Percentiles rank a stretch among this genome's conserved stretches.
phyloP scores from a whole-genome alignment of 2,888 invertebrate species.

The Glaucopsyche alexis region DNA sequence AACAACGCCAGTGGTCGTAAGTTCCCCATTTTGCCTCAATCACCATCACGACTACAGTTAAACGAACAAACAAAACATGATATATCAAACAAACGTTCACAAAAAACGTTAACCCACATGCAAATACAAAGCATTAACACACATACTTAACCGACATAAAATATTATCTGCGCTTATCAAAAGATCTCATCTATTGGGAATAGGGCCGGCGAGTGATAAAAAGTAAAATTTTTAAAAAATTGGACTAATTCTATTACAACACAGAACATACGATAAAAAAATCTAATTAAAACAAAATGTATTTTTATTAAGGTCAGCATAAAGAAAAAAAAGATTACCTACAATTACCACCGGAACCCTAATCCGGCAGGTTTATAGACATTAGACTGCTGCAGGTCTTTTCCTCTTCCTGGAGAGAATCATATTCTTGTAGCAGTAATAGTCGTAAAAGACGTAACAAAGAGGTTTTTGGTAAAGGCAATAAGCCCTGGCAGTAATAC shows the following conservation, averaged over 20 bases:
- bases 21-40: not conserved
- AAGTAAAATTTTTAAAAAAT: not conserved
- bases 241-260: not conserved
- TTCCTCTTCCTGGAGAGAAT: too few species aligned
- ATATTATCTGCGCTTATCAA: constrained; percentile 38
- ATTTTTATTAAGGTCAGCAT: too few species aligned
- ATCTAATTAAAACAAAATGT: too few species aligned
- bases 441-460: too few species aligned
- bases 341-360: too few species aligned
- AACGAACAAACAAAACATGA: constrained; percentile 30
- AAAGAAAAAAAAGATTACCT: too few species aligned
- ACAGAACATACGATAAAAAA: not conserved
- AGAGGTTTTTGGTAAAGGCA: too few species aligned
- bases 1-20: not conserved
- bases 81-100: constrained; percentile 34
- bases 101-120: constrained; percentile 34
- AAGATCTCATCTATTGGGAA: constrained; percentile 50
- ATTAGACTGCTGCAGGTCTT: too few species aligned
- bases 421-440: too few species aligned
- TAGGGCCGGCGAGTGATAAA: constrained; percentile 49
- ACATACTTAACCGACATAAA: constrained; percentile 39
- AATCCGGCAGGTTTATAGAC: too few species aligned
- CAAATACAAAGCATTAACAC: constrained; percentile 38
- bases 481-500: too few species aligned
- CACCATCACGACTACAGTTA: constrained; percentile 15